A percentile compares a stretch with the other conserved stretches of the same genome.
These are phyloP conservation scores for Scaptomyza cyrtandrae DNA, from an alignment of 2,888 invertebrate species.

Conservation along the genomic window DNA sequence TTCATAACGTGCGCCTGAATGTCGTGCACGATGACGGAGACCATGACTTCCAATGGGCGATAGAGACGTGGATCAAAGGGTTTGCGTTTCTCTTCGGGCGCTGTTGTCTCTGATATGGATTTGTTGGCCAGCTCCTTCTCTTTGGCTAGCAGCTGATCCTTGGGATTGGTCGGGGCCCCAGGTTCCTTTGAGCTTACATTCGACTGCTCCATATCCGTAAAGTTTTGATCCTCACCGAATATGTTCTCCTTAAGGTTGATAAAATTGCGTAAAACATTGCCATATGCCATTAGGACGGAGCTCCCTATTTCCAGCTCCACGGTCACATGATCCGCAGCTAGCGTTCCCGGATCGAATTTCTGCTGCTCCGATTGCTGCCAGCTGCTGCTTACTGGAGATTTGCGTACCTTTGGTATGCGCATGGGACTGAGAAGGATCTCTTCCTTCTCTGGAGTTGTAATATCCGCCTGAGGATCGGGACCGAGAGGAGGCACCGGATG, in stretches of 20 bases:
- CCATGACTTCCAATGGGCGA: conserved; percentile 95
- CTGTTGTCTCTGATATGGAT: conserved; percentile 83
- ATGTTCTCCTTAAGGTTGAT: conserved; percentile 98
- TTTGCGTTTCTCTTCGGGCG: conserved; percentile 87
- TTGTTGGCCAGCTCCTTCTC: conserved; percentile 83
- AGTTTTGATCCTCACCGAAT: conserved; percentile 97
- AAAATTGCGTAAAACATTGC: conserved; percentile 94
- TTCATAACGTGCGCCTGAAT: conserved; percentile 94
- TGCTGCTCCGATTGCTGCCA: conserved; percentile 87
- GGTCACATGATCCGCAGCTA: conserved; percentile 94
- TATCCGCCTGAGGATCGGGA: conserved; percentile 94
- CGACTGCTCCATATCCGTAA: conserved; percentile 94
- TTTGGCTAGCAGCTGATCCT: conserved; percentile 84
- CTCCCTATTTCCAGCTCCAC: conserved; percentile 98
- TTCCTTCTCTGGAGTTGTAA: conserved; percentile 97
- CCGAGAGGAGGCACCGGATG: conserved; percentile 96
- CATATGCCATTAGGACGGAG: conserved; percentile 95
- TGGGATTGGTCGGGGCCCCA: conserved; percentile 83
- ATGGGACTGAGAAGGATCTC: conserved; percentile 96
- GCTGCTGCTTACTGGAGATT: conserved; percentile 88
- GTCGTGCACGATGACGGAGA: conserved; percentile 97
- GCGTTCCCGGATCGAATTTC: conserved; percentile 93
- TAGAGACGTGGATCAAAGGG: conserved; percentile 94
- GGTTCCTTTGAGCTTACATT: conserved; percentile 85
- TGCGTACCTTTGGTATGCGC: conserved; percentile 92